Evolutionary conservation across 2,797 vertebrate genomes (phyloP), one percentile per base, ranked within the genome.

Genomic region (Sebastes vulpes): DNA sequence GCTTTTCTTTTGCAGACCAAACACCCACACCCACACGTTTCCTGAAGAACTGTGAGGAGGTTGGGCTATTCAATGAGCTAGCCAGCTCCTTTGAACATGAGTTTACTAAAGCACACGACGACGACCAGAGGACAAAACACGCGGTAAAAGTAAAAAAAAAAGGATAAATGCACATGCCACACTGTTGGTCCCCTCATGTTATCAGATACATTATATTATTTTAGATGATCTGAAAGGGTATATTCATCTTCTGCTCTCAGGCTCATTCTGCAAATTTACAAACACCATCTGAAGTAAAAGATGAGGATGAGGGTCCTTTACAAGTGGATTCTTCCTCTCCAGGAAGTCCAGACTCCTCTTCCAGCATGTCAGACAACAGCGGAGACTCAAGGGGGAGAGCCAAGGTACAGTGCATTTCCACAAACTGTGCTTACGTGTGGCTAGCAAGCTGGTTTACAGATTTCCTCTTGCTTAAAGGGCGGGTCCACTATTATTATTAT

Each of bases 31-130:
- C 98, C 0, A 99, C 98, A 4, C 97, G 98, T 56, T 99, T 99
- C 91, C 89, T 99, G 89, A 99, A 99, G 94, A 99, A 99, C 94
- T 99, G 98, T 74, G 98, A 99, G 89, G 98, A 99, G 85, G 98
- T 99, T 69, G 98, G 98, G 5, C 96, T 99, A 7, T 99, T 99
- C 94, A 98, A 97, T 82, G 98, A 99, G 84, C 95, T 99, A 72
- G 98, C 97, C 74, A 97, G 93, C 78, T 98, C 98, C 86, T 99
- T 99, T 68, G 98, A 99, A 91, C 97, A 99, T 68, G 98, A 99
- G 87, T 97, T 99, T 94, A 96, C 96, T 92, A 99, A 97, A 93
- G 96, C 97, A 5, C 79, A 97, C 0, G 98, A 99, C 60, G 98
- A 99, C 1, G 98, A 99, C 6, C 97, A 99, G 71, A 93, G 93